Conservation (phyloP, 1,140 invertebrate species). For the Drosophila parabipectinata region DNA sequence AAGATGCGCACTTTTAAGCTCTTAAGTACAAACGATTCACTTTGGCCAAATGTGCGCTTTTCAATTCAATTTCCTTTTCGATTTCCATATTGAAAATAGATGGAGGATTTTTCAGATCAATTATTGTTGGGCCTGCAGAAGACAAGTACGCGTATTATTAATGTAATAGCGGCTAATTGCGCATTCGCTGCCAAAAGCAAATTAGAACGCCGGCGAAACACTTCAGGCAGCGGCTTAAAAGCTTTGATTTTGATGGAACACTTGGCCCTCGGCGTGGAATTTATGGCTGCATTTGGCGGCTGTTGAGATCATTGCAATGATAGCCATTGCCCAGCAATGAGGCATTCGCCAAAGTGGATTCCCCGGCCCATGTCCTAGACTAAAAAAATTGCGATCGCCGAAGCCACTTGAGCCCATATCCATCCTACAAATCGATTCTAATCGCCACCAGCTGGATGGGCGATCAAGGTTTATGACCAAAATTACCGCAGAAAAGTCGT, state of each 20-base stretch:
- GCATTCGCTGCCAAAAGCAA: slow-evolving; percentile 64
- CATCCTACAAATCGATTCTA: background rate
- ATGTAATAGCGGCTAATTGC: slow-evolving; percentile 80
- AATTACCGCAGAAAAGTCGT: slow-evolving; percentile 65
- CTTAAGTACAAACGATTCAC: slow-evolving; percentile 75
- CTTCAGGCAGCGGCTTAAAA: slow-evolving; percentile 75
- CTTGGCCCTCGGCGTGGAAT: slow-evolving; percentile 49
- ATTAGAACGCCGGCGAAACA: slow-evolving; percentile 68
- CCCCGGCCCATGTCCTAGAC: slow-evolving; percentile 11
- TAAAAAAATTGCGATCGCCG: slow-evolving; percentile 50
- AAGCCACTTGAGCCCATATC: slow-evolving; percentile 58
- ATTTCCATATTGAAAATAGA: slow-evolving; percentile 50
- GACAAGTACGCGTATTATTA: slow-evolving; percentile 79
- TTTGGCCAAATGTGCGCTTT: slow-evolving; percentile 74
- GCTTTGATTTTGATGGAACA: slow-evolving; percentile 78
- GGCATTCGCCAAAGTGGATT: slow-evolving; percentile 49
- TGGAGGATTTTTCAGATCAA: slow-evolving; percentile 46
- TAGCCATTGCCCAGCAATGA: slow-evolving; percentile 14
- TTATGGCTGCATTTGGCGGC: slow-evolving; percentile 64
- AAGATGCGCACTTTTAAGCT: slow-evolving; percentile 65
- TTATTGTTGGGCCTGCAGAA: slow-evolving; percentile 44
- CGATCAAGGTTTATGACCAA: slow-evolving; percentile 22
- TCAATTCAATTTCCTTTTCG: slow-evolving; percentile 62
- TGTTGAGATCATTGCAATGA: slow-evolving; percentile 62
- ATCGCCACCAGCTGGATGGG: slow-evolving; percentile 3